A percentile compares a stretch with the other conserved stretches of the same genome.
Evolutionary conservation across 2,888 invertebrate species (phyloP).

Genomic region (Melieria crassipennis): DNA sequence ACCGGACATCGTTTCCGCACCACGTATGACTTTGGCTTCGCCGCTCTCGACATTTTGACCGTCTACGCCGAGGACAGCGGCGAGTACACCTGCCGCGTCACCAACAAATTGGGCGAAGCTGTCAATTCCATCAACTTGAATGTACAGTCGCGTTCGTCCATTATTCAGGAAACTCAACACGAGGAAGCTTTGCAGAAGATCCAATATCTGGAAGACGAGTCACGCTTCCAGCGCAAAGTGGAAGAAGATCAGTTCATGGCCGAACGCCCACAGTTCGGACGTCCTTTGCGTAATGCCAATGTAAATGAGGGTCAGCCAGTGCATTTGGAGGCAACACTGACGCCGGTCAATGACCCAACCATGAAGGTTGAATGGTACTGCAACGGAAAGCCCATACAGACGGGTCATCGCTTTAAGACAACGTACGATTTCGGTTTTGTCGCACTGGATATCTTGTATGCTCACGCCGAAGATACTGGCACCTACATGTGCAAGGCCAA

Average conservation of each 20-base stretch:
- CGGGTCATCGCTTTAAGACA: slow-evolving; percentile 95
- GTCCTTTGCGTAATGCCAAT: slow-evolving; percentile 86
- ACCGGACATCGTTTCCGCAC: slow-evolving; percentile 93
- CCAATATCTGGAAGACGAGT: slow-evolving; percentile 88
- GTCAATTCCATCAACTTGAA: slow-evolving; percentile 81
- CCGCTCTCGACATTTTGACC: slow-evolving; percentile 92
- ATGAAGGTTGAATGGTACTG: slow-evolving; percentile 99
- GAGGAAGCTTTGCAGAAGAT: slow-evolving; percentile 93
- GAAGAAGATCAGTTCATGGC: slow-evolving; percentile 80
- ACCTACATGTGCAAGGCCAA: slow-evolving; percentile 96
- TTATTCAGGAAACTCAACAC: slow-evolving; percentile 91
- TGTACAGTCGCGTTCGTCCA: slow-evolving; percentile 84
- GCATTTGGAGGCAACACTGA: slow-evolving; percentile 93
- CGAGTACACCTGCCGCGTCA: slow-evolving; percentile 88
- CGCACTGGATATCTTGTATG: slow-evolving; percentile 94
- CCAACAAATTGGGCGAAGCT: slow-evolving; percentile 86
- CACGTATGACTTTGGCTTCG: slow-evolving; percentile 96
- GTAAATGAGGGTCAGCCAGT: slow-evolving; percentile 87
- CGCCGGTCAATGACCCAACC: slow-evolving; percentile 97
- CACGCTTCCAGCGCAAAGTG: slow-evolving; percentile 76
- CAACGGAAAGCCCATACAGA: slow-evolving; percentile 91
- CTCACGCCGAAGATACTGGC: slow-evolving; percentile 96
- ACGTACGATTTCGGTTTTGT: slow-evolving; percentile 98
- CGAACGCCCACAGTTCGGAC: slow-evolving; percentile 90
- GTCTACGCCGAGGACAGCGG: slow-evolving; percentile 95